These are phyloP conservation scores for Drosophila histrio DNA, from an alignment of 2,888 invertebrate species.

Conservation along the genomic window DNA sequence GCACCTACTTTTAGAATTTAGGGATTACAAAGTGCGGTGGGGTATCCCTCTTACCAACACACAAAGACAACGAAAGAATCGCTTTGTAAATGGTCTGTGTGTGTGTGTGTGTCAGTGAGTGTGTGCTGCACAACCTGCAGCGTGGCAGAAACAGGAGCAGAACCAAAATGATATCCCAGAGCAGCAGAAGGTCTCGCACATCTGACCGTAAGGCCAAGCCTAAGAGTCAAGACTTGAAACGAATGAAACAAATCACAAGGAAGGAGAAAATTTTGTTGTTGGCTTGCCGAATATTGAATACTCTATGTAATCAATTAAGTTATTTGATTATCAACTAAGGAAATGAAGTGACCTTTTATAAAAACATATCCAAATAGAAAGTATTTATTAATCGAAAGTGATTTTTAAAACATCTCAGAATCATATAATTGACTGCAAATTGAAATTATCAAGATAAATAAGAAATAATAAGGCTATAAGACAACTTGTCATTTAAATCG, in stretches of 20 bases:
- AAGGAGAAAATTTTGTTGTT: neutral
- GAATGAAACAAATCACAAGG: neutral
- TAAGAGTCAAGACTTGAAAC: slow-evolving; percentile 1
- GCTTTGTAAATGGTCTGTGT: neutral
- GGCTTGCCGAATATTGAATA: neutral
- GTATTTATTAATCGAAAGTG: too few relatives aligned
- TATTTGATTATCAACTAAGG: neutral
- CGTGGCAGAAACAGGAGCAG: slow-evolving; percentile 21
- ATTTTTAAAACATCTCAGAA: too few relatives aligned
- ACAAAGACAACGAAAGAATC: neutral
- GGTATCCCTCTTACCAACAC: neutral
- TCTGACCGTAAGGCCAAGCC: slow-evolving; percentile 8
- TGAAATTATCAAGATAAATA: too few relatives aligned
- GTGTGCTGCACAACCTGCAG: slow-evolving; percentile 14
- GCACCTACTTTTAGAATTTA: slow-evolving; percentile 57
- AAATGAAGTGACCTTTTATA: too few relatives aligned
- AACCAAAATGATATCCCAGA: slow-evolving; percentile 1
- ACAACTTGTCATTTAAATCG: too few relatives aligned
- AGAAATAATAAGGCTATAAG: too few relatives aligned
- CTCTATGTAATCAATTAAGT: neutral
- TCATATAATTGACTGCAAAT: too few relatives aligned
- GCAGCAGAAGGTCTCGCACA: slow-evolving; percentile 4
- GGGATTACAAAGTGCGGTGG: slow-evolving; percentile 14
- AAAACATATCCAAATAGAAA: too few relatives aligned
- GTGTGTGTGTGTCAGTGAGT: neutral